Evolutionary conservation across 2,888 invertebrate genomes (phyloP), one percentile per base, ranked within the genome.

Genomic region (Acleris sparsana): DNA sequence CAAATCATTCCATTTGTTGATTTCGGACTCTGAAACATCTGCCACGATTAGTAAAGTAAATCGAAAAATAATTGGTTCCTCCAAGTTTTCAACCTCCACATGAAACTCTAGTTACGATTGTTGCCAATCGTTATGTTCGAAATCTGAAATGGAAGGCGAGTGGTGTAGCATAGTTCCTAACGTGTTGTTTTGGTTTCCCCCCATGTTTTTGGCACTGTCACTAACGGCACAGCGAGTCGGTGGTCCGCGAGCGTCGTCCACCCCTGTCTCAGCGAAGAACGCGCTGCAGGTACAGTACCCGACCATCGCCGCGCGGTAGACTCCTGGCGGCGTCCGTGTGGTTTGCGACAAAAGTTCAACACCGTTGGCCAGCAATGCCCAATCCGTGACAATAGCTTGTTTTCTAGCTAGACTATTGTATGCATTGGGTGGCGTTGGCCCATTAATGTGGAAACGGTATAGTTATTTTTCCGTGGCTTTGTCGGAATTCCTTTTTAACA

Each of bases 231-330:
- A 92, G 90, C 86, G 91, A 82, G 90, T 92, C 82, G 87, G 93
- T 76, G 88, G 93, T 75, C 90, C 94, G 73, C 93, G 94, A 82
- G 90, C 93, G 77, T 84, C 93, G 65, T 89, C 93, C 80, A 93
- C 94, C 72, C 93, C 94, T 73, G 86, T 94, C 74, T 93, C 94
- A 72, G 93, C 94, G 75, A 94, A 94, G 91, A 93, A 94, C 81
- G 94, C 94, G 71, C 90, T 94, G 67, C 94, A 95, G 94, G 94
- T 95, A 94, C 94, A 88, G 85, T 94, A 93, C 83, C 80, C 89
- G 72, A 88, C 88, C 69, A 89, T 91, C 79, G 91, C 89, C 71
- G 90, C 89, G 80, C 89, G 93, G 88, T 93, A 93, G 81, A 80
- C 79, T 58, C 25, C 63, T 63, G 52, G 65, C 67, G 63, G 67